Conservation (phyloP, 2,888 invertebrate species). For the Pyrrhosoma nymphula region DNA sequence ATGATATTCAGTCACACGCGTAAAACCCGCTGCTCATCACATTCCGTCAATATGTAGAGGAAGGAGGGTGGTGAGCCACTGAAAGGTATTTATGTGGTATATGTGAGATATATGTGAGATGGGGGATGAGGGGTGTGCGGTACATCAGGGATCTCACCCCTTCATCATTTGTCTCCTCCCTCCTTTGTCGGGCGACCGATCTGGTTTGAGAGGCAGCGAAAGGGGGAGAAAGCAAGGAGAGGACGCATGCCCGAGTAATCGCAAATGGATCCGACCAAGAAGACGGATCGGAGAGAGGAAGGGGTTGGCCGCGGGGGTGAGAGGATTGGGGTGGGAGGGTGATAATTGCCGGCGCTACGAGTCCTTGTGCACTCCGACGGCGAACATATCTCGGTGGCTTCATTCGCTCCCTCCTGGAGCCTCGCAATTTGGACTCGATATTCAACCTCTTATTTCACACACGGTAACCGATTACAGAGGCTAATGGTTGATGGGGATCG, state of each 20-base stretch:
- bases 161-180: background rate
- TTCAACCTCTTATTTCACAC: background rate
- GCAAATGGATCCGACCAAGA: background rate
- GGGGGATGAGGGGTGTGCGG: background rate
- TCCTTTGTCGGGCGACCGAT: background rate
- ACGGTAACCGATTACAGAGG: too few species aligned
- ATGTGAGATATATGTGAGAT: background rate
- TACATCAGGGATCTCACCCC: background rate
- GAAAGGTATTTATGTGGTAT: too few species aligned
- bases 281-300: background rate
- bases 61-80: background rate
- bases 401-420: background rate
- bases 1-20: too few species aligned
- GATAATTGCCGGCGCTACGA: background rate
- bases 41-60: too few species aligned
- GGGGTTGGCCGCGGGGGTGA: background rate
- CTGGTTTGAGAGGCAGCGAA: background rate
- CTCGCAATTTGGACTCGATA: background rate
- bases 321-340: background rate
- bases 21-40: too few species aligned
- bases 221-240: too few species aligned
- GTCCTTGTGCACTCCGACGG: background rate
- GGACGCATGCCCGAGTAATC: background rate
- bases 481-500: too few species aligned
- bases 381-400: background rate